phyloP scores from a whole-genome alignment of 2,888 invertebrate species.

The Synergus itoensis region DNA sequence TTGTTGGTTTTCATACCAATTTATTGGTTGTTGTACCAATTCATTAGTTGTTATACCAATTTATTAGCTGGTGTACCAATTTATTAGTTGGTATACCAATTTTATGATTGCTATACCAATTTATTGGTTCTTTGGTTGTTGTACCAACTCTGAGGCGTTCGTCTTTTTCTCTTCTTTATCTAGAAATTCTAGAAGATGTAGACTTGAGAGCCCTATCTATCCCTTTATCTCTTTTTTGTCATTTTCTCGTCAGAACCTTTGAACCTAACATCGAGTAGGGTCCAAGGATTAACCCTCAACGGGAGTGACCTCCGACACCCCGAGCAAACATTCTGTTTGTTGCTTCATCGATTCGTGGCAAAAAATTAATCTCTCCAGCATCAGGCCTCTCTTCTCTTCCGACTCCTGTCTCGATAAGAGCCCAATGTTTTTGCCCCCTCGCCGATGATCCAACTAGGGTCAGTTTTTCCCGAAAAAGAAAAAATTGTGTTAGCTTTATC shows the following conservation, averaged over 20 bases:
- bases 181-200: not conserved
- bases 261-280: not conserved
- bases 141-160: too few species aligned
- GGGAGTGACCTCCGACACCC: constrained; percentile 19
- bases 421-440: constrained; percentile 16
- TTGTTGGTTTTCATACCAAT: too few species aligned
- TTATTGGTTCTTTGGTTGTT: too few species aligned
- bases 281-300: constrained; percentile 4
- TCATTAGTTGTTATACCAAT: too few species aligned
- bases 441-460: constrained; percentile 6
- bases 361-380: constrained; percentile 30
- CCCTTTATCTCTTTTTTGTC: constrained; percentile 35
- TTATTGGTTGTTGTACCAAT: too few species aligned
- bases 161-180: not conserved
- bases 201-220: not conserved
- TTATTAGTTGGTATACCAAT: too few species aligned
- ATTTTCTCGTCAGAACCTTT: constrained; percentile 32
- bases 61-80: too few species aligned
- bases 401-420: constrained; percentile 24
- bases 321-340: constrained; percentile 22
- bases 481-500: constrained; percentile 18
- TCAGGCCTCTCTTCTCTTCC: not conserved
- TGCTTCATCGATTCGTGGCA: constrained; percentile 6
- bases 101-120: too few species aligned
- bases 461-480: not conserved